Evolutionary conservation across 2,113 vertebrate genomes (phyloP).

Genomic region (Benitochromis conjunctus): DNA sequence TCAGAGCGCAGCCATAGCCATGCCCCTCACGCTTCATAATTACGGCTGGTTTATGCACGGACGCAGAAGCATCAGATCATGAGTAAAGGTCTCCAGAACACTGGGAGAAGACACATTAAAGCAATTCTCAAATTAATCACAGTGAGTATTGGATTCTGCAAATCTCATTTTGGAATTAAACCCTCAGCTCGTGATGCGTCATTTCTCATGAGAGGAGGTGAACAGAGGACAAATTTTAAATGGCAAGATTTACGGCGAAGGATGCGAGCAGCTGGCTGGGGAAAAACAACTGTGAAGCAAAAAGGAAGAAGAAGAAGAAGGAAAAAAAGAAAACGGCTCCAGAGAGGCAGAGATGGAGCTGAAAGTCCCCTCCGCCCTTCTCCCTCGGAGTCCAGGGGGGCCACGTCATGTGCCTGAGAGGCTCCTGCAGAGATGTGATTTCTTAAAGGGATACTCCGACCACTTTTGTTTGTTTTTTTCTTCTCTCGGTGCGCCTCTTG

Average conservation of each 20-base stretch:
- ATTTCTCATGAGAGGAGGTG: background rate
- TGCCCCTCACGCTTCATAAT: background rate
- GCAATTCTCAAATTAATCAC: background rate
- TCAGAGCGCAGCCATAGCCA: background rate
- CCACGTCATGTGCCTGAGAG: slow-evolving; percentile 2
- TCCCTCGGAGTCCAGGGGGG: background rate
- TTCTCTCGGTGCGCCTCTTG: background rate
- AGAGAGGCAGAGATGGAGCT: background rate
- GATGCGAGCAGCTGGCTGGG: background rate
- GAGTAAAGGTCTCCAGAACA: background rate
- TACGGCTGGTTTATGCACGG: background rate
- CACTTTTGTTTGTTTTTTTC: background rate
- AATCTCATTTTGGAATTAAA: background rate
- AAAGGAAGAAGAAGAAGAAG: background rate
- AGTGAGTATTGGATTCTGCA: background rate
- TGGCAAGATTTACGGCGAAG: background rate
- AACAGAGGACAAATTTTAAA: background rate
- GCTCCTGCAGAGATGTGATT: background rate
- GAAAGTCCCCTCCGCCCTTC: background rate
- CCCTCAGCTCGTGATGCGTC: background rate
- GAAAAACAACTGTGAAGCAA: background rate
- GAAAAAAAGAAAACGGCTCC: background rate
- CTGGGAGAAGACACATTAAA: background rate
- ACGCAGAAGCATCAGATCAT: background rate
- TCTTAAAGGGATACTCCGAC: background rate